Percentiles rank a stretch among this genome's conserved stretches.
These are phyloP conservation scores for Microcebus murinus DNA, from an alignment of 2,113 vertebrate genomes.

Conservation along the genomic window DNA sequence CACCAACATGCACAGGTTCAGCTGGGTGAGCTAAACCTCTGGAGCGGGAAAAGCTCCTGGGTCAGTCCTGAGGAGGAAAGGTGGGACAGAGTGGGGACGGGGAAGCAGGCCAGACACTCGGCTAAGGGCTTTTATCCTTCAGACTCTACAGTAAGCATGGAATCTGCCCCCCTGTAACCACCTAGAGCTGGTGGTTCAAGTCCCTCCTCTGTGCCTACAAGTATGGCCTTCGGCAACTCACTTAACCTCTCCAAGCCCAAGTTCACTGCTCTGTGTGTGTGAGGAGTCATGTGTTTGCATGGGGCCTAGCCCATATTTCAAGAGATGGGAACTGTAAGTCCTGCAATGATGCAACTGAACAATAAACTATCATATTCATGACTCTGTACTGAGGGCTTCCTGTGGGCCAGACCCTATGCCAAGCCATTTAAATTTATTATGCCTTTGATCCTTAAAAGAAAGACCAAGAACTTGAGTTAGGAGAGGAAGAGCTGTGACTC, in stretches of 20 bases:
- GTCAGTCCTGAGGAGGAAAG: background rate
- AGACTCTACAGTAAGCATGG: background rate
- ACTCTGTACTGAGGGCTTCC: background rate
- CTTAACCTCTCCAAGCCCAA: background rate
- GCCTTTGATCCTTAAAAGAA: background rate
- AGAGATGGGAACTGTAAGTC: background rate
- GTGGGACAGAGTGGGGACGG: no score
- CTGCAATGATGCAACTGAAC: background rate
- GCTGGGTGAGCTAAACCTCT: background rate
- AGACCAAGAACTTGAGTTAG: slow-evolving; percentile 20
- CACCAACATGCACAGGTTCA: background rate
- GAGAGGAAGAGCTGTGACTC: background rate
- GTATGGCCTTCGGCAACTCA: background rate
- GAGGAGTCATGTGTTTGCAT: background rate
- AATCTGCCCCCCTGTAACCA: background rate
- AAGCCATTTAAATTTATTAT: slow-evolving; percentile 43
- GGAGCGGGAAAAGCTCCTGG: background rate
- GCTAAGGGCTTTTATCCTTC: slow-evolving; percentile 20
- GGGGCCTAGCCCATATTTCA: background rate
- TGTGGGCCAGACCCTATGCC: background rate
- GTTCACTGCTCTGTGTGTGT: background rate
- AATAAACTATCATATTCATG: background rate
- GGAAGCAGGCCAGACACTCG: background rate
- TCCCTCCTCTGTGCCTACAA: background rate
- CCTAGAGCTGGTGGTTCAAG: background rate